Conservation (phyloP, 2,888 invertebrate species). For the Sphecodes monilicornis region DNA sequence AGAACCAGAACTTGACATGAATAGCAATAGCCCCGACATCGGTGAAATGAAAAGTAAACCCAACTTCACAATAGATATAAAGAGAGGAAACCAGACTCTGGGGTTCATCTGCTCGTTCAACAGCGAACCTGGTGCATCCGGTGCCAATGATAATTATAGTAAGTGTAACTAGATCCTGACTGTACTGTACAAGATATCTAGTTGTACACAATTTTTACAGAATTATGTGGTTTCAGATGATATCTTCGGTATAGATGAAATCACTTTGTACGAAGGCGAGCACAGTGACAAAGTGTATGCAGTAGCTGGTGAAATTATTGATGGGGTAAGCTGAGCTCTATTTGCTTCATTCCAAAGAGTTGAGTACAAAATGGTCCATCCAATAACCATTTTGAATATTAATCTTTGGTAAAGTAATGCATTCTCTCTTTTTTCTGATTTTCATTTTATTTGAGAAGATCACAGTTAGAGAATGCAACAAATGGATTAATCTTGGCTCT, state of each 20-base stretch:
- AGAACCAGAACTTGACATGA: conserved; percentile 88
- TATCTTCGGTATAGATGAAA: conserved; percentile 96
- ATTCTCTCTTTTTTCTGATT: conserved; percentile 41
- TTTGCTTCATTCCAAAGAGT: conserved; percentile 49
- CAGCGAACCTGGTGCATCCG: conserved; percentile 86
- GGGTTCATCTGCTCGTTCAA: conserved; percentile 95
- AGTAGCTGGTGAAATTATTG: conserved; percentile 97
- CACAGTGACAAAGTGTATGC: conserved; percentile 95
- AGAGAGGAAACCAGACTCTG: conserved; percentile 91
- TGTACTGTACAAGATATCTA: neutral
- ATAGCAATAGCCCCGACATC: conserved; percentile 89
- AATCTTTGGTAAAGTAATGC: conserved; percentile 71
- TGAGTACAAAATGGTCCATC: conserved; percentile 56
- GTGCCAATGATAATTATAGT: conserved; percentile 91
- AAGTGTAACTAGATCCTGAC: conserved; percentile 72
- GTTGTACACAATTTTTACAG: neutral
- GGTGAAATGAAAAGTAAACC: conserved; percentile 96
- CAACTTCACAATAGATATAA: conserved; percentile 94
- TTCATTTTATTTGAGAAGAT: neutral
- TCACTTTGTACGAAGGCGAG: conserved; percentile 94
- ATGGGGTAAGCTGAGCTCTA: conserved; percentile 90
- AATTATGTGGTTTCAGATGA: conserved; percentile 88
- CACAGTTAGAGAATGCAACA: conserved; percentile 34
- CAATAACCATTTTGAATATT: conserved; percentile 68
- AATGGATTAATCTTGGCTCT: conserved; percentile 79